Conservation (phyloP, 2,797 vertebrate species). For the Helarctos malayanus region DNA sequence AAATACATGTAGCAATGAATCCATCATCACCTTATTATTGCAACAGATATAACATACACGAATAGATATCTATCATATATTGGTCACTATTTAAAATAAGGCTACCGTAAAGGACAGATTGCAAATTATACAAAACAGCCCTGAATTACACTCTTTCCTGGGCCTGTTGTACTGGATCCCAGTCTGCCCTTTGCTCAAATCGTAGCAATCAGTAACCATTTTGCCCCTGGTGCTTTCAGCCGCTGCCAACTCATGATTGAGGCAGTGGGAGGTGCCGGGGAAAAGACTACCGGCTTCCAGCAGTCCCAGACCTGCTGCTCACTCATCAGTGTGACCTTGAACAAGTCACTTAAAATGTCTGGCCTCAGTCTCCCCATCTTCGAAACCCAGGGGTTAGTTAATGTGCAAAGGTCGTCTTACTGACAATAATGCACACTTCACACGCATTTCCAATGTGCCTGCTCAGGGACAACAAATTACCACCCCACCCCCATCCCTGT, state of each 20-base stretch:
- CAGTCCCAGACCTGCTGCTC: background rate
- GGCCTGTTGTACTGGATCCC: slow-evolving; percentile 40
- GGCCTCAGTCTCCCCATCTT: background rate
- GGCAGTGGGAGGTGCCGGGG: slow-evolving; percentile 42
- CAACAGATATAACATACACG: background rate
- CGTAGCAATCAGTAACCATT: slow-evolving; percentile 62
- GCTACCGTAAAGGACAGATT: slow-evolving; percentile 62
- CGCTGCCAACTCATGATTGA: slow-evolving; percentile 73
- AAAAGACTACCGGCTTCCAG: background rate
- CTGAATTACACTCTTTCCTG: slow-evolving; percentile 39
- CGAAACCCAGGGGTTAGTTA: background rate
- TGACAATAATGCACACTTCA: background rate
- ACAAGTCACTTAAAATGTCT: background rate
- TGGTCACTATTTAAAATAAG: slow-evolving; percentile 32
- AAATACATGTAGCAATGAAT: slow-evolving; percentile 51
- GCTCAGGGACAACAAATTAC: background rate
- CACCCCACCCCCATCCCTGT: too few species aligned
- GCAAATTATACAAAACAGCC: slow-evolving; percentile 56
- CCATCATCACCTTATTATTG: slow-evolving; percentile 57
- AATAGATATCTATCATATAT: background rate
- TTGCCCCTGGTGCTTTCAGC: slow-evolving; percentile 65
- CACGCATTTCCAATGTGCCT: background rate
- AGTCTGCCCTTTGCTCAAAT: slow-evolving; percentile 69
- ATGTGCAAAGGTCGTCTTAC: background rate
- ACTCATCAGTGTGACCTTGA: slow-evolving; percentile 65